A percentile compares a stretch with the other conserved stretches of the same genome.
Conservation (phyloP, 92 coral and sea anemone genomes). For the Phenganax marumi region DNA sequence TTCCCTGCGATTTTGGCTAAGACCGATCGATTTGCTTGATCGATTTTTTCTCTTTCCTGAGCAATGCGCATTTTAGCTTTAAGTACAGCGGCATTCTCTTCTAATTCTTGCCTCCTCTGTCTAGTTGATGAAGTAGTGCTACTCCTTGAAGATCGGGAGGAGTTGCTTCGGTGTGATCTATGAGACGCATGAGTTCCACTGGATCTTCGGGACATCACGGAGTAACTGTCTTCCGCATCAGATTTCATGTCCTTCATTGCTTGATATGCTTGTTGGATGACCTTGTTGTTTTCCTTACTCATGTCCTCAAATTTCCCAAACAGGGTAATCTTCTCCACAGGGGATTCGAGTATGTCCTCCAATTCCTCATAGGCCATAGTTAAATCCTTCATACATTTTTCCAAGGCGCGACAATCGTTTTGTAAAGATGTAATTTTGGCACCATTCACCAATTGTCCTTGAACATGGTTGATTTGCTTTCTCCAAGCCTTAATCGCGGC, state of each 20-base stretch:
- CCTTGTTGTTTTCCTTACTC: slow-evolving; percentile 37
- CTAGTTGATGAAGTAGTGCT: slow-evolving; percentile 24
- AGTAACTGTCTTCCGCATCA: slow-evolving; percentile 8
- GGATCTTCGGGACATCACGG: slow-evolving; percentile 22
- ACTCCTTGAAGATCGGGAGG: background rate
- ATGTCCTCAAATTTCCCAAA: slow-evolving; percentile 39
- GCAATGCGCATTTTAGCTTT: slow-evolving; percentile 47
- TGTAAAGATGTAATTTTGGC: slow-evolving; percentile 22
- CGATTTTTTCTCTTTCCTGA: slow-evolving; percentile 41
- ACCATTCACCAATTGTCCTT: slow-evolving; percentile 7
- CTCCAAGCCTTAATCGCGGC: slow-evolving; percentile 32
- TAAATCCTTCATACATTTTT: slow-evolving; percentile 24
- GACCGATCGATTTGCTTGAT: slow-evolving; percentile 32
- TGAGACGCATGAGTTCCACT: slow-evolving; percentile 7
- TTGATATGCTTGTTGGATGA: slow-evolving; percentile 29
- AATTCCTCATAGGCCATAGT: slow-evolving; percentile 31
- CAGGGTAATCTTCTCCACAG: slow-evolving; percentile 29
- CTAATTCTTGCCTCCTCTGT: slow-evolving; percentile 46
- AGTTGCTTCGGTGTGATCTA: background rate
- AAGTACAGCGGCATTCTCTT: slow-evolving; percentile 47
- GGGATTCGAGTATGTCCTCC: slow-evolving; percentile 15
- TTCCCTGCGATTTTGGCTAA: slow-evolving; percentile 39
- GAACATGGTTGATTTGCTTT: slow-evolving; percentile 21
- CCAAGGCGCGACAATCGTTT: slow-evolving; percentile 28
- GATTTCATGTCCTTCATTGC: slow-evolving; percentile 28